phyloP scores from a whole-genome alignment of 2,113 vertebrate species.

The Collichthys lucidus region DNA sequence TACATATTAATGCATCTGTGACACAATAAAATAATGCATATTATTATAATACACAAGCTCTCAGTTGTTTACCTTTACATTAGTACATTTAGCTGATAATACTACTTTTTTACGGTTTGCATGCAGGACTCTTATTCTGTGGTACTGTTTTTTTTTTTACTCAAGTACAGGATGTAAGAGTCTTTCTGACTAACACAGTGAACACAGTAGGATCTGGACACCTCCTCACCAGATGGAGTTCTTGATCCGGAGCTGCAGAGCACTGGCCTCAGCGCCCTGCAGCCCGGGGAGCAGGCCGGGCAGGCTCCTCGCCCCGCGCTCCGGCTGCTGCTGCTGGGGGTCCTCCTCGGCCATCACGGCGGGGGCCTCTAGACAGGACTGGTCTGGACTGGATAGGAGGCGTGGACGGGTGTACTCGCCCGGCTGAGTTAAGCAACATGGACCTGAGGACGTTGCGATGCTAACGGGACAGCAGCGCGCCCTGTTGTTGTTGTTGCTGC shows the following conservation, averaged over 20 bases:
- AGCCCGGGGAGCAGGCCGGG: constrained; percentile 90
- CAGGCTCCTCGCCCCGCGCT: constrained; percentile 79
- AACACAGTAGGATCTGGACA: not conserved
- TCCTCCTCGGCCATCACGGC: constrained; percentile 89
- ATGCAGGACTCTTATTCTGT: not conserved
- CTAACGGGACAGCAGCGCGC: constrained; percentile 72
- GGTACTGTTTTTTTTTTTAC: not conserved
- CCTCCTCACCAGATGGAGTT: constrained; percentile 93
- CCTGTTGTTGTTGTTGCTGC: constrained; percentile 72
- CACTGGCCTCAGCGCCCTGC: constrained; percentile 90
- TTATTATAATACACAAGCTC: not conserved
- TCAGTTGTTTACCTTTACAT: not conserved
- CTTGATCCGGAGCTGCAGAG: constrained; percentile 94
- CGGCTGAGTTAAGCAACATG: constrained; percentile 84
- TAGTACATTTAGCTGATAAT: not conserved
- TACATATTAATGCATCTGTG: not conserved
- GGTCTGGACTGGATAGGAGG: constrained; percentile 51
- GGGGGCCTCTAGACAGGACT: constrained; percentile 74
- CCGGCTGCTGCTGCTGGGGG: constrained; percentile 79
- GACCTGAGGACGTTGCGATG: constrained; percentile 83
- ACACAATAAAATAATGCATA: not conserved
- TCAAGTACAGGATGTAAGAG: not conserved
- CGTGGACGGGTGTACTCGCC: constrained; percentile 44
- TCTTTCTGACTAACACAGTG: not conserved
- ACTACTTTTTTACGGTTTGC: not conserved